Base-by-base conservation (phyloP, 2,797 vertebrate species). In the Scolopax bukidnonensis region DNA sequence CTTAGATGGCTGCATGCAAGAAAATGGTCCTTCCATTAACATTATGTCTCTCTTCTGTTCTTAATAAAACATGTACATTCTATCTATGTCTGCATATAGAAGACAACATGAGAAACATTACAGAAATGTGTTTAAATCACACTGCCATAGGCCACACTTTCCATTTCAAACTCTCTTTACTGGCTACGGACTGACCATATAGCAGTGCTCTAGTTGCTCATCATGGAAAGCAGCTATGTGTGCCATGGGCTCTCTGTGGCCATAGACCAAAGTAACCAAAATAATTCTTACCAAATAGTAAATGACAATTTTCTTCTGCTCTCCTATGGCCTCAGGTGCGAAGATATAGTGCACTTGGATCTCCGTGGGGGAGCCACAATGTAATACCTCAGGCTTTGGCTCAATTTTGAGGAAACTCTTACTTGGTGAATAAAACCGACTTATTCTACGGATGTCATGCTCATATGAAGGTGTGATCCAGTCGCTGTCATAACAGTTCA, bases 351-450 rank as follows among this genome's bases (percentile, higher is more conserved):
- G 96, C 16, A 94, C 96, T 6, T 41, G 95, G 48, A 98, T 9
- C 5, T 54, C 70, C 2, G 90, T 38, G 13, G 38, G 67, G 30
- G 86, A 87, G 36, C 94, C 96, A 36, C 98, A 98, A 15, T 16
- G 76, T 32, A 98, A 77, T 6, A 68, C 47, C 8, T 25, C 50
- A 33, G 91, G n/a, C 17, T 91, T 6, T 9, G 96, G 83, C 53
- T 97, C 91, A 28, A 98, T 94, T 73, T 94, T 95, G 77, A 98
- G 73, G 64, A 97, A 98, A 84, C 97, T 98, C 15, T 96, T 91
- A 78, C 96, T 98, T 9, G 38, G 59, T 5, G 98, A 98, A 64
- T 97, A 98, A 38, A 98, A 97, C 1, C 68, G 91, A 11, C 63
- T 36, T 12, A 96, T 74, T 27, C 77, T 96, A 59, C 43, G 85